phyloP scores from a whole-genome alignment of 2,888 invertebrate genomes.

The Acanthococcus lagerstroemiae region DNA sequence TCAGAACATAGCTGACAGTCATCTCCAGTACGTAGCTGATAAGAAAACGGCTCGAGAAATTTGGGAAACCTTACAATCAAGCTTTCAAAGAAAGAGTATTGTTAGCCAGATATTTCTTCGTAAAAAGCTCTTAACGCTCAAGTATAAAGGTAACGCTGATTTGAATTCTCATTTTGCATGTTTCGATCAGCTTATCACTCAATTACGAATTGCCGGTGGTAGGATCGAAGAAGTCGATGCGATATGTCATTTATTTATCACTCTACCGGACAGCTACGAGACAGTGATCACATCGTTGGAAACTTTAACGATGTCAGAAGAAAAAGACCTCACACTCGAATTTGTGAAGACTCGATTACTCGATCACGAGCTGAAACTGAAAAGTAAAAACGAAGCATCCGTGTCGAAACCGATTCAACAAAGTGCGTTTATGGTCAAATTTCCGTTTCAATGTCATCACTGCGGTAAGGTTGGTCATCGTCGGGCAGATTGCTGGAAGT shows the following conservation, averaged over 20 bases:
- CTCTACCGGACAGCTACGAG: background rate
- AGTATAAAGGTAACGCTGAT: no score
- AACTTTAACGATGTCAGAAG: background rate
- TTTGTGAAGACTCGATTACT: slow-evolving; percentile 5
- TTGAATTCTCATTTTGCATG: background rate
- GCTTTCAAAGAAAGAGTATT: background rate
- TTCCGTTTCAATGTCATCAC: no score
- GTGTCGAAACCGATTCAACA: no score
- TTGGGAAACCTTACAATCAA: background rate
- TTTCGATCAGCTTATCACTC: background rate
- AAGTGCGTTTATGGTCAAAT: no score
- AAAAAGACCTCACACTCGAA: background rate
- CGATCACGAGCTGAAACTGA: background rate
- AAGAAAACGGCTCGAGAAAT: background rate
- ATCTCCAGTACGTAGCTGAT: no score
- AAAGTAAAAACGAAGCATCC: background rate
- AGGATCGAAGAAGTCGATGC: background rate
- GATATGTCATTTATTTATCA: background rate
- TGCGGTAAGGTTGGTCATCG: no score
- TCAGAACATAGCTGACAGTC: no score
- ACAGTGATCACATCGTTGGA: background rate
- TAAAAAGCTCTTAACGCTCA: no score
- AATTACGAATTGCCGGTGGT: background rate
- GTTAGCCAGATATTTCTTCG: background rate
- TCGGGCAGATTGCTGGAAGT: no score